phyloP scores from a whole-genome alignment of 2,797 vertebrate species.

The Gambusia yucatana region DNA sequence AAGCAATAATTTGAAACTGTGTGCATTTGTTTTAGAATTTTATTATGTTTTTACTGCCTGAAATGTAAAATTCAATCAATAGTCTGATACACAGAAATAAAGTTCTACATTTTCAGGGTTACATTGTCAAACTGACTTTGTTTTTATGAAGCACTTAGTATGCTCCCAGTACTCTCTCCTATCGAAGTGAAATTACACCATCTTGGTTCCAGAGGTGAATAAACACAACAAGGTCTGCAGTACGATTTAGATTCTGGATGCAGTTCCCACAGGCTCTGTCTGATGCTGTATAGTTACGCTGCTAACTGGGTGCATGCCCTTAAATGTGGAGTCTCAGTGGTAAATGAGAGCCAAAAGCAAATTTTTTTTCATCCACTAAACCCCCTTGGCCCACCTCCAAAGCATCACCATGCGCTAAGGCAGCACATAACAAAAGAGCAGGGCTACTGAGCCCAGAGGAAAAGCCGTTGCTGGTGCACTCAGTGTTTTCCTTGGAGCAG shows the following conservation, averaged over 20 bases:
- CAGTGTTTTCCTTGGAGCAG: conserved; percentile 66
- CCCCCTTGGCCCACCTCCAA: conserved; percentile 63
- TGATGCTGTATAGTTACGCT: conserved; percentile 48
- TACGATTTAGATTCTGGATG: conserved; percentile 31
- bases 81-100: neutral
- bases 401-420: conserved; percentile 62
- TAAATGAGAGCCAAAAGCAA: conserved; percentile 63
- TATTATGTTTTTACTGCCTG: neutral
- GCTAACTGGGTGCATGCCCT: conserved; percentile 64
- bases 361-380: conserved; percentile 64
- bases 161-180: conserved; percentile 32
- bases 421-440: conserved; percentile 52
- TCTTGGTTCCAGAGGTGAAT: conserved; percentile 49
- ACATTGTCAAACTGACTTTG: neutral
- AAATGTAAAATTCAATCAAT: neutral
- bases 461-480: conserved; percentile 71
- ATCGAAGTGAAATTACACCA: conserved; percentile 39
- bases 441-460: conserved; percentile 51
- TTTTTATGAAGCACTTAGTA: conserved; percentile 17
- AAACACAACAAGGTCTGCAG: conserved; percentile 27
- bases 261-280: conserved; percentile 43
- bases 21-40: neutral
- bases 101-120: neutral
- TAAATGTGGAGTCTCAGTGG: conserved; percentile 56
- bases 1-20: neutral